These are phyloP conservation scores for Amblyjoppa proteus DNA, from an alignment of 2,888 invertebrate genomes.

Conservation along the genomic window DNA sequence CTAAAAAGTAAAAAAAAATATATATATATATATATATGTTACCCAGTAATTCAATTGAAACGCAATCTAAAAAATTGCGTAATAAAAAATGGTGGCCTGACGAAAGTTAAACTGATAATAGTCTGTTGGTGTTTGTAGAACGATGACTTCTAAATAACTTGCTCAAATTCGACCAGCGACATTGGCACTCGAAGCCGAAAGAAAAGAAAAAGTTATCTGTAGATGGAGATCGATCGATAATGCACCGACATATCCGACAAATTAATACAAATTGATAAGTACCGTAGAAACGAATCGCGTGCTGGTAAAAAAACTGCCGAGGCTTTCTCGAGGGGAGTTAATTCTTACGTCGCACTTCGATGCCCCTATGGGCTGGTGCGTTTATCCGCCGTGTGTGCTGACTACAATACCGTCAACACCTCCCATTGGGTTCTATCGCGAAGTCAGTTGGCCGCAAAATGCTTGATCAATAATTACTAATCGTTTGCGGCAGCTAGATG, in stretches of 20 bases:
- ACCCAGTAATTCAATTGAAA: too few species aligned
- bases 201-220: background rate
- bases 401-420: background rate
- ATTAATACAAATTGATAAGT: conserved; percentile 78
- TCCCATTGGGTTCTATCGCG: conserved; percentile 65
- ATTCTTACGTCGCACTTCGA: conserved; percentile 27
- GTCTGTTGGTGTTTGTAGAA: too few species aligned
- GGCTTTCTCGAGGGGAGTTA: conserved; percentile 33
- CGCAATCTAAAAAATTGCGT: too few species aligned
- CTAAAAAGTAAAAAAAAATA: too few species aligned
- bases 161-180: too few species aligned
- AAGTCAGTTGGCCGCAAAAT: conserved; percentile 67
- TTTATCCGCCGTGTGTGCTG: conserved; percentile 4
- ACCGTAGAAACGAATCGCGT: conserved; percentile 73
- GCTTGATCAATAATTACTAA: conserved; percentile 67
- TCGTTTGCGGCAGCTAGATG: conserved; percentile 17
- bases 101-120: too few species aligned
- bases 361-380: background rate
- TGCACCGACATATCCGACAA: conserved; percentile 60
- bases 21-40: too few species aligned
- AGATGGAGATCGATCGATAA: background rate
- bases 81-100: too few species aligned
- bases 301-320: conserved; percentile 61
- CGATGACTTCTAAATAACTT: too few species aligned
- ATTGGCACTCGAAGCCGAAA: background rate